A percentile compares a stretch with the other conserved stretches of the same genome.
phyloP scores from a whole-genome alignment of 1,140 invertebrate species.

The Ips nitidus region DNA sequence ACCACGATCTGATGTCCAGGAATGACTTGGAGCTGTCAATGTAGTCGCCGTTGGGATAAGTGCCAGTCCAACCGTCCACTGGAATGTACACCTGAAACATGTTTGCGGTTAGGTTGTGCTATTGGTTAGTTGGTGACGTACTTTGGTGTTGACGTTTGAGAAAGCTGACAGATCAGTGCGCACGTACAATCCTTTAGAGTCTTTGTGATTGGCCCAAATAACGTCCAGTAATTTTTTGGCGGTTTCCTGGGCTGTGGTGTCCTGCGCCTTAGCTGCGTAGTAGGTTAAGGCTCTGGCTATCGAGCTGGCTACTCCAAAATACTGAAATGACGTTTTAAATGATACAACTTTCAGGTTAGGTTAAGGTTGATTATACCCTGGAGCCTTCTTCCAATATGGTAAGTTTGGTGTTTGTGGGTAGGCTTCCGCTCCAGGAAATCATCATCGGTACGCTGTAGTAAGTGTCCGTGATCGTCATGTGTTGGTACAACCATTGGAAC shows the following conservation, averaged over 20 bases:
- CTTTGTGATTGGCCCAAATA: slow-evolving; percentile 23
- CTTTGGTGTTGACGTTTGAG: slow-evolving; percentile 6
- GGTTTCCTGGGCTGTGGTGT: slow-evolving; percentile 16
- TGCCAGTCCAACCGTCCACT: slow-evolving; percentile 26
- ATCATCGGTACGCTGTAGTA: slow-evolving; percentile 23
- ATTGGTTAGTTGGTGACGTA: neutral
- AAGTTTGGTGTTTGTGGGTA: slow-evolving; percentile 16
- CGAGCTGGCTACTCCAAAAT: slow-evolving; percentile 21
- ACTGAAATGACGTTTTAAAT: neutral
- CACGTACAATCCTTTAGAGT: slow-evolving; percentile 25
- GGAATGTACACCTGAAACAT: slow-evolving; percentile 29
- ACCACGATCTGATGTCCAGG: slow-evolving; percentile 31
- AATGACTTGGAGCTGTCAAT: slow-evolving; percentile 20
- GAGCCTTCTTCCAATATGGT: neutral
- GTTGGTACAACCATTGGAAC: slow-evolving; percentile 15
- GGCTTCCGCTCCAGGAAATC: slow-evolving; percentile 18
- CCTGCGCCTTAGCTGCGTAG: slow-evolving; percentile 32
- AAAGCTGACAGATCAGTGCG: slow-evolving; percentile 16
- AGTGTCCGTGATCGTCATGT: slow-evolving; percentile 16
- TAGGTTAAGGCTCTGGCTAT: slow-evolving; percentile 31
- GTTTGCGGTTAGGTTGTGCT: neutral
- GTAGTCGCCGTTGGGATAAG: slow-evolving; percentile 32
- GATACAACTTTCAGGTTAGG: neutral
- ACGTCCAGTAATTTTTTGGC: slow-evolving; percentile 30
- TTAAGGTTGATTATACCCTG: neutral